These are phyloP conservation scores for Caracal caracal DNA, from an alignment of 2,113 vertebrate species.

Conservation along the genomic window DNA sequence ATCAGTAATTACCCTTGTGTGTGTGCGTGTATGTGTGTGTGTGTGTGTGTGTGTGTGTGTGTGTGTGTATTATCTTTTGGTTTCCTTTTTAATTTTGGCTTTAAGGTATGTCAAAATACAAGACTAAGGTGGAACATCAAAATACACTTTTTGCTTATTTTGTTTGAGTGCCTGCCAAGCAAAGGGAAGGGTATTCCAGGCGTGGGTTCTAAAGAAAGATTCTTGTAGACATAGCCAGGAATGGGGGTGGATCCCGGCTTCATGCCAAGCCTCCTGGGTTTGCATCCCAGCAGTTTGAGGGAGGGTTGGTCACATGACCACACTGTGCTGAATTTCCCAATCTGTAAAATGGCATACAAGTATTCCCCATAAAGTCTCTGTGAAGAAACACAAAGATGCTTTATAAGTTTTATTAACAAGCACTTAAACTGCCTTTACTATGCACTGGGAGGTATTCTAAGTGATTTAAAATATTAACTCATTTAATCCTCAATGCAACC, in stretches of 20 bases:
- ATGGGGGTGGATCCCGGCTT: background rate
- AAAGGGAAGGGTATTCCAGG: background rate
- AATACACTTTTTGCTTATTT: background rate
- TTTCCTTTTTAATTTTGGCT: constrained; percentile 80
- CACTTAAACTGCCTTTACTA: background rate
- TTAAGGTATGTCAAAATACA: constrained; percentile 68
- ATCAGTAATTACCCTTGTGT: constrained; percentile 84
- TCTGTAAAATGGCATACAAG: background rate
- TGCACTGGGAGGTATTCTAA: background rate
- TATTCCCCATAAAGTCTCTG: background rate
- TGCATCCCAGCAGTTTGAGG: background rate
- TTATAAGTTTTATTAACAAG: background rate
- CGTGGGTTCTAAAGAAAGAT: background rate
- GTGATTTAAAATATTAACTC: constrained; percentile 32
- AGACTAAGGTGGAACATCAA: constrained; percentile 6
- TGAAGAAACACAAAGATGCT: background rate
- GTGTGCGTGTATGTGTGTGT: background rate
- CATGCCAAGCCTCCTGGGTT: background rate
- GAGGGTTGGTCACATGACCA: background rate
- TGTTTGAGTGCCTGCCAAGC: background rate
- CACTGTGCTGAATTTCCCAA: background rate
- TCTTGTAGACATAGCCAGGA: background rate
- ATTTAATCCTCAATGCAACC: background rate
- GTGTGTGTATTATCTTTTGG: constrained; percentile 58
- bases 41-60: background rate